A percentile compares a stretch with the other conserved stretches of the same genome.
Evolutionary conservation across 2,797 vertebrate species (phyloP).

Genomic region (Helostoma temminkii): DNA sequence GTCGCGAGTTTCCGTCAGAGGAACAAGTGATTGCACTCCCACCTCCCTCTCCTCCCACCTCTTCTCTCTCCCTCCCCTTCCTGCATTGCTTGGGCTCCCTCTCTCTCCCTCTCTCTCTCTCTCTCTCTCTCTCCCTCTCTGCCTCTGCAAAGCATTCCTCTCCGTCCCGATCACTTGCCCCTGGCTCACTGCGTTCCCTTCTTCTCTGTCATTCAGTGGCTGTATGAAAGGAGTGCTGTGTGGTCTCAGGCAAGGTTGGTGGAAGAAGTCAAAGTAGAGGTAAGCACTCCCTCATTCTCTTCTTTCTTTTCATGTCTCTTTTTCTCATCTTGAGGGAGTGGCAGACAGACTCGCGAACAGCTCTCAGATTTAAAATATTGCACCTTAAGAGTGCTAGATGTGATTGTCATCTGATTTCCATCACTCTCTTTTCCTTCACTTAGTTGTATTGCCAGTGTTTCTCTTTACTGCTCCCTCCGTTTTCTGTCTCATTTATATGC

Average conservation of each 20-base stretch:
- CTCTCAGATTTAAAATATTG: conserved; percentile 55
- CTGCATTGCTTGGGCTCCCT: conserved; percentile 48
- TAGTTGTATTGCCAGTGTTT: conserved; percentile 27
- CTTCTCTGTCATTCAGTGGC: conserved; percentile 85
- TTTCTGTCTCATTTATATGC: conserved; percentile 9
- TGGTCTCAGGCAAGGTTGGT: conserved; percentile 86
- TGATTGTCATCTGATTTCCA: conserved; percentile 54
- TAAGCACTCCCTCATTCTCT: conserved; percentile 76
- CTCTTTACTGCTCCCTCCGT: conserved; percentile 6
- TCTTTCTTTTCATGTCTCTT: conserved; percentile 32
- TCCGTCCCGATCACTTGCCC: conserved; percentile 76
- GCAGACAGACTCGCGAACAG: conserved; percentile 57
- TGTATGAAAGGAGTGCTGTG: conserved; percentile 86
- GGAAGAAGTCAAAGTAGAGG: conserved; percentile 91
- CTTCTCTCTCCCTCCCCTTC: conserved; percentile 69
- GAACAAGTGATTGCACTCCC: conserved; percentile 81
- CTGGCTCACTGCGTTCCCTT: conserved; percentile 73
- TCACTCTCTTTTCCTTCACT: conserved; percentile 32
- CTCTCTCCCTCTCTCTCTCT: conserved; percentile 62
- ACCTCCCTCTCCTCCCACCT: conserved; percentile 75
- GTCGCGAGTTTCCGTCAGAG: conserved; percentile 79
- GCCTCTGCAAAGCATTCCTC: conserved; percentile 79
- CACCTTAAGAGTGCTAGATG: conserved; percentile 50
- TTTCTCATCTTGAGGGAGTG: conserved; percentile 69
- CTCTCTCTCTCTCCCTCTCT: conserved; percentile 62